phyloP scores from a whole-genome alignment of 2,113 vertebrate genomes.

The Xenus cinereus region DNA sequence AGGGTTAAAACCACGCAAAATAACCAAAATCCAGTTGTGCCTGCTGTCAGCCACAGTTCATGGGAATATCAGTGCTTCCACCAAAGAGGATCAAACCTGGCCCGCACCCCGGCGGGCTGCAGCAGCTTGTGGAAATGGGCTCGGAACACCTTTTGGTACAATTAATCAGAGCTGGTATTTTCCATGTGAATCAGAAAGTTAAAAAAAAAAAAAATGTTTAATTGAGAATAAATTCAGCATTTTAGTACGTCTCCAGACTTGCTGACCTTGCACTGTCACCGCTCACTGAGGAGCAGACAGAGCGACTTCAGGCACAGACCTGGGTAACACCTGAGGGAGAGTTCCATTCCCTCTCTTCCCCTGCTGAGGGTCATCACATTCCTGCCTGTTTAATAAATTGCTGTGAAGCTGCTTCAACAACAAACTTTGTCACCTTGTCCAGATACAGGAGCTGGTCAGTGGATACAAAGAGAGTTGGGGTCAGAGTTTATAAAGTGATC shows the following conservation, averaged over 20 bases:
- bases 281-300: background rate
- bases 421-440: background rate
- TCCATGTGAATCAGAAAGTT: background rate
- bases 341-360: background rate
- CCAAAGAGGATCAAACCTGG: background rate
- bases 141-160: background rate
- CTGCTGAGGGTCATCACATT: background rate
- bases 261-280: background rate
- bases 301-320: background rate
- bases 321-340: background rate
- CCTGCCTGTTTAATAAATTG: background rate
- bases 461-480: background rate
- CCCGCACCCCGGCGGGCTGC: background rate
- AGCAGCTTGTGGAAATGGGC: background rate
- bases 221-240: background rate
- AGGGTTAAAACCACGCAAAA: background rate
- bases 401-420: background rate
- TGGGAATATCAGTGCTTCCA: background rate
- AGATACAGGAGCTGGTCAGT: background rate
- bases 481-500: background rate
- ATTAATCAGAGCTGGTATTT: background rate
- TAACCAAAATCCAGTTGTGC: background rate
- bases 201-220: background rate
- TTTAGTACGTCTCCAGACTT: background rate
- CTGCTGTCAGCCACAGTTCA: background rate